Conservation (phyloP, 92 coral and sea anemone species). For the Siderastrea radians region DNA sequence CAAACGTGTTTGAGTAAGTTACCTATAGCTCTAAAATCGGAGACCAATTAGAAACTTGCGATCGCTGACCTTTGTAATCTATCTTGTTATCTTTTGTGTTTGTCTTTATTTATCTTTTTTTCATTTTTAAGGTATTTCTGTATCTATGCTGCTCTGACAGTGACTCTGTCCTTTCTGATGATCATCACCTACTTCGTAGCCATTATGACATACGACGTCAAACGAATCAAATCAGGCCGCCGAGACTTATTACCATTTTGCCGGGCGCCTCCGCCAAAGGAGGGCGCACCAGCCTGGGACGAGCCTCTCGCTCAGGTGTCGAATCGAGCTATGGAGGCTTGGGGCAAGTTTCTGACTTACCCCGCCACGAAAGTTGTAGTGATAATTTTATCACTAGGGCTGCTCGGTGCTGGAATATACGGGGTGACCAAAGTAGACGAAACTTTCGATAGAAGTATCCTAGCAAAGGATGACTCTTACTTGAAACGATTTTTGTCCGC, state of each 20-base stretch:
- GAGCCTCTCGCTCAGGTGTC: slow-evolving; percentile 57
- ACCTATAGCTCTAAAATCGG: too few relatives aligned
- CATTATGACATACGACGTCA: slow-evolving; percentile 71
- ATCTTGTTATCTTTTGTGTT: too few relatives aligned
- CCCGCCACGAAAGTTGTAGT: slow-evolving; percentile 55
- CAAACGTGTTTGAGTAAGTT: too few relatives aligned
- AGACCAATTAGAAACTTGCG: too few relatives aligned
- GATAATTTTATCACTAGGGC: slow-evolving; percentile 54
- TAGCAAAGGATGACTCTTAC: slow-evolving; percentile 74
- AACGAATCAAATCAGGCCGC: slow-evolving; percentile 78
- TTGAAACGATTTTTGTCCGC: slow-evolving; percentile 59
- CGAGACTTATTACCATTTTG: slow-evolving; percentile 80
- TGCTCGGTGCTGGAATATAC: slow-evolving; percentile 79
- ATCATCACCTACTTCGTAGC: slow-evolving; percentile 87
- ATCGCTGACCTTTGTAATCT: too few relatives aligned
- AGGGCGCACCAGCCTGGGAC: slow-evolving; percentile 67
- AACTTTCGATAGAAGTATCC: slow-evolving; percentile 72
- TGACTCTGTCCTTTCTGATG: slow-evolving; percentile 76
- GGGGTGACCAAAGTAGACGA: slow-evolving; percentile 78
- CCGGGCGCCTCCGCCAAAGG: slow-evolving; percentile 53
- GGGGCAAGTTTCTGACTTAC: slow-evolving; percentile 64
- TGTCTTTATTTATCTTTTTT: too few relatives aligned
- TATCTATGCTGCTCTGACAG: slow-evolving; percentile 82
- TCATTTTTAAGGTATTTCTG: slow-evolving; percentile 72
- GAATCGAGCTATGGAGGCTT: slow-evolving; percentile 60